These are phyloP conservation scores for Ciconia maguari DNA, from an alignment of 2,113 vertebrate species.

Conservation along the genomic window DNA sequence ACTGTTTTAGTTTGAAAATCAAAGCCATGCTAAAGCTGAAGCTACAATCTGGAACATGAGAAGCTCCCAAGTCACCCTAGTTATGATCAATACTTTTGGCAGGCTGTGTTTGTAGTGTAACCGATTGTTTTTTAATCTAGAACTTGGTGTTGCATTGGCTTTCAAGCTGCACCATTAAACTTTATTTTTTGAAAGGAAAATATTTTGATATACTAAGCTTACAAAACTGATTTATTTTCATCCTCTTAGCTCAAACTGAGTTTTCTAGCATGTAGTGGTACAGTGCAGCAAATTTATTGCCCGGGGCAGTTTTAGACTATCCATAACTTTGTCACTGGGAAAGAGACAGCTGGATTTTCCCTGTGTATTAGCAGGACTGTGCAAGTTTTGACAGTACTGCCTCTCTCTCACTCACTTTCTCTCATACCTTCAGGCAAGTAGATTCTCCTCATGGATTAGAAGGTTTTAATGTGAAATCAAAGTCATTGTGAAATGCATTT, in stretches of 20 bases:
- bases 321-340: not conserved
- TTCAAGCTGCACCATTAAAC: not conserved
- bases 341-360: not conserved
- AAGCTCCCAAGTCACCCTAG: not conserved
- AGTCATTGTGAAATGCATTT: not conserved
- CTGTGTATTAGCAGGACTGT: not conserved
- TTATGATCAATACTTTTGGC: not conserved
- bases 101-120: not conserved
- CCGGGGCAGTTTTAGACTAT: not conserved
- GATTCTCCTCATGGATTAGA: not conserved
- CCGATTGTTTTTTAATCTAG: not conserved
- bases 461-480: conserved; percentile 12
- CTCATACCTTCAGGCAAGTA: not conserved
- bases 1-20: not conserved
- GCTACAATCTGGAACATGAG: not conserved
- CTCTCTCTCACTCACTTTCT: not conserved
- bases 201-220: not conserved
- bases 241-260: not conserved
- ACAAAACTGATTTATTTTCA: not conserved
- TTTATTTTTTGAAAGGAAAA: not conserved
- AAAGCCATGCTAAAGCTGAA: not conserved
- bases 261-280: not conserved
- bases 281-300: not conserved
- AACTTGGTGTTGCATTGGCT: not conserved
- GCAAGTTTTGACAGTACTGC: not conserved